phyloP scores from a whole-genome alignment of 2,113 vertebrate species.

The Butorides virescens region DNA sequence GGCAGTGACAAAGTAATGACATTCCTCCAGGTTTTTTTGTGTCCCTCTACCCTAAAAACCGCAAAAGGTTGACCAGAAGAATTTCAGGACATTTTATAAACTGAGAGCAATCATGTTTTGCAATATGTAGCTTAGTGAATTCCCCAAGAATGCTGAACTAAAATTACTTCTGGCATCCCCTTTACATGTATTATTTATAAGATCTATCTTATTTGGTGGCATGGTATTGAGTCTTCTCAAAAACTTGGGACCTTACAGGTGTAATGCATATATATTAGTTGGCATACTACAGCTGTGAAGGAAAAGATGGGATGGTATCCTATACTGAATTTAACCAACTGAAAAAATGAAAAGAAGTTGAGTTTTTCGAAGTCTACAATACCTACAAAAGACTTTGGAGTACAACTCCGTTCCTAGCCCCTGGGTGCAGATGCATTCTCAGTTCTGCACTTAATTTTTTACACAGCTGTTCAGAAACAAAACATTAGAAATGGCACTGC shows the following conservation, averaged over 20 bases:
- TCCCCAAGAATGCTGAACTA: background rate
- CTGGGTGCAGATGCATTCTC: background rate
- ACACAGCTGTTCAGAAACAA: background rate
- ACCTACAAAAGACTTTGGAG: background rate
- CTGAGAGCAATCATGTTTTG: background rate
- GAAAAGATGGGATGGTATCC: background rate
- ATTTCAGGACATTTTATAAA: background rate
- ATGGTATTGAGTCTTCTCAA: background rate
- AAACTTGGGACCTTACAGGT: background rate
- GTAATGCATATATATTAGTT: background rate
- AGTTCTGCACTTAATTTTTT: background rate
- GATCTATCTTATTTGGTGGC: background rate
- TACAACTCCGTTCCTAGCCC: background rate
- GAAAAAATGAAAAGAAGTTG: background rate
- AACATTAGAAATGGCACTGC: background rate
- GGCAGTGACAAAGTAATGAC: background rate
- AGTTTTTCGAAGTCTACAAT: background rate
- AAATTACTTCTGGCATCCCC: background rate
- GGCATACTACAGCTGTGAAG: background rate
- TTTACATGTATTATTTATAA: background rate
- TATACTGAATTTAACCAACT: background rate
- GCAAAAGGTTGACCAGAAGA: background rate
- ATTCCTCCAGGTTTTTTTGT: background rate
- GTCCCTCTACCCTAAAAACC: background rate
- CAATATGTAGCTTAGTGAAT: background rate